Evolutionary conservation across 2,113 vertebrate species (phyloP).

Genomic region (Numenius arquata): DNA sequence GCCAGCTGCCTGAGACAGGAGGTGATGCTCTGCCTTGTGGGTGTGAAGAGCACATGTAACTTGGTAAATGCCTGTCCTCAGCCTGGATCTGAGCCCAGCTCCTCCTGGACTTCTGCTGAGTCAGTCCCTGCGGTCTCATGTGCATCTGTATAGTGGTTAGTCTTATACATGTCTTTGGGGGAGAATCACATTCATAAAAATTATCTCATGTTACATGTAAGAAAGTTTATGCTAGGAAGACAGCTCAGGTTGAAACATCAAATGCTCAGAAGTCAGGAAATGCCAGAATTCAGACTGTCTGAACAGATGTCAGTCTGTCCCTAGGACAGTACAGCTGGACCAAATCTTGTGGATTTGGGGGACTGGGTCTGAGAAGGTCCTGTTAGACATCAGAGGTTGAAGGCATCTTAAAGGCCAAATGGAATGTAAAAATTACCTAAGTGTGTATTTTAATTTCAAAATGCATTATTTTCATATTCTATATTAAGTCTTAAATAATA

Average conservation of each 20-base stretch:
- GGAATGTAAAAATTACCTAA: neutral
- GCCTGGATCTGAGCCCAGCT: neutral
- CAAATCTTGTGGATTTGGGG: neutral
- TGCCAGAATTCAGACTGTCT: neutral
- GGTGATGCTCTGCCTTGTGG: neutral
- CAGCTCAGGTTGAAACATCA: neutral
- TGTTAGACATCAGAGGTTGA: neutral
- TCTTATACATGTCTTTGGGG: neutral
- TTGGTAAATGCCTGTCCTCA: neutral
- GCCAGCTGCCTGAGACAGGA: neutral
- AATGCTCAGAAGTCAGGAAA: neutral
- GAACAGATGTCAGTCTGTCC: neutral
- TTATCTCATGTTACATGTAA: neutral
- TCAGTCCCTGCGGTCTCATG: neutral
- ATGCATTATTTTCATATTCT: neutral
- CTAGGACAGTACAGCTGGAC: neutral
- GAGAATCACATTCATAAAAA: neutral
- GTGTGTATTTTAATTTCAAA: neutral
- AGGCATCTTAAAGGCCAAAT: neutral
- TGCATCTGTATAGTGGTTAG: neutral
- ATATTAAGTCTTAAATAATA: neutral
- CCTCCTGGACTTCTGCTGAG: neutral
- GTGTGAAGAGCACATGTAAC: rapidly evolving
- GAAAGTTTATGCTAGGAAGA: neutral
- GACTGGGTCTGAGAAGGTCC: neutral